Percentiles rank a stretch among this genome's conserved stretches.
phyloP scores from a whole-genome alignment of 2,113 vertebrate species.

The Acinonyx jubatus region DNA sequence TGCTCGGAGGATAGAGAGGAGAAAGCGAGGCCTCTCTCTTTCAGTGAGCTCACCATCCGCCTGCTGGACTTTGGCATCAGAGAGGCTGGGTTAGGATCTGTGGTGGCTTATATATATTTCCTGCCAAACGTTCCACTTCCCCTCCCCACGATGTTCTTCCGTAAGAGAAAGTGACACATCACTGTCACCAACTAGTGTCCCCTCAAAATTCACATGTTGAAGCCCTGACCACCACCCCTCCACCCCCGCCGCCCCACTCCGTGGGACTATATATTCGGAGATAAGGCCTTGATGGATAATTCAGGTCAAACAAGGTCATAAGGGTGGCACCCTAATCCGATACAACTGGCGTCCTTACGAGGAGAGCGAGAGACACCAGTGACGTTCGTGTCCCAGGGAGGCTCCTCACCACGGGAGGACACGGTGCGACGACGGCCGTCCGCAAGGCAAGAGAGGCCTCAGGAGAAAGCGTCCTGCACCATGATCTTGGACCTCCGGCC shows the following conservation, averaged over 20 bases:
- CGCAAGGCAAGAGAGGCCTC: background rate
- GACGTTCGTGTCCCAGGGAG: background rate
- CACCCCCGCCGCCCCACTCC: no score
- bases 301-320: background rate
- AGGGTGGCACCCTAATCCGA: background rate
- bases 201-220: background rate
- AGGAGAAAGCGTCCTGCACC: background rate
- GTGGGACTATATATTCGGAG: background rate
- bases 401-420: background rate
- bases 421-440: fast-evolving
- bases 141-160: background rate
- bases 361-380: background rate
- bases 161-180: background rate
- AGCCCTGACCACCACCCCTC: background rate
- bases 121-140: background rate
- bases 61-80: background rate
- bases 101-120: background rate
- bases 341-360: background rate
- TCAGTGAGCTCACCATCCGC: fast-evolving
- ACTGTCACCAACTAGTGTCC: background rate
- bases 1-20: background rate
- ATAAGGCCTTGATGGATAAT: background rate
- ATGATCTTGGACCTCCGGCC: background rate
- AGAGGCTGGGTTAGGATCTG: background rate
- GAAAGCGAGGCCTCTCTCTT: no score